Conservation (phyloP, 2,113 vertebrate genomes). For the Theropithecus gelada region DNA sequence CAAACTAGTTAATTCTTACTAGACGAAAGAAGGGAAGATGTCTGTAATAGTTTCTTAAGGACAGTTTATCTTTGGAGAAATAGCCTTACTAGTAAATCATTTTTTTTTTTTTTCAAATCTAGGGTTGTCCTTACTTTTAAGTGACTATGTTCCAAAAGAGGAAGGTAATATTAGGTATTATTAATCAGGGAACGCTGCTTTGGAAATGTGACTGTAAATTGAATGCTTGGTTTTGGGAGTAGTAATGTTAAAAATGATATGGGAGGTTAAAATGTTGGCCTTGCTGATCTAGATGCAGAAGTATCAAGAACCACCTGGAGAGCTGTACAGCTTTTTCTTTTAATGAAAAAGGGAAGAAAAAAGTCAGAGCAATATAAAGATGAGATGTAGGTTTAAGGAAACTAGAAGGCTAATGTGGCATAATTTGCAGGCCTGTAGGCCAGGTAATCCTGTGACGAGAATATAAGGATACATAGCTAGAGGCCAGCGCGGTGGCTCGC, state of each 20-base stretch:
- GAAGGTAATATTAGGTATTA: slow-evolving; percentile 26
- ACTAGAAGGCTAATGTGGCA: neutral
- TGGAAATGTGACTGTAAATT: neutral
- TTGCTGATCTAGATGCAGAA: neutral
- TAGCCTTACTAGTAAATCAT: slow-evolving; percentile 18
- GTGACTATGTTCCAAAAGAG: slow-evolving; percentile 20
- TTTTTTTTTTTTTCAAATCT: neutral
- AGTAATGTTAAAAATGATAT: slow-evolving; percentile 18
- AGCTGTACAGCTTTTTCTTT: neutral
- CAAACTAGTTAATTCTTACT: slow-evolving; percentile 24
- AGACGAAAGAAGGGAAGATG: neutral
- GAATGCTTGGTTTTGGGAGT: neutral
- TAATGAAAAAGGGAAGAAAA: neutral
- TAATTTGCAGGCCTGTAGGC: neutral
- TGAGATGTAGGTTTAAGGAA: slow-evolving; percentile 15
- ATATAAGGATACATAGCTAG: neutral
- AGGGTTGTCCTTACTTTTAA: slow-evolving; percentile 35
- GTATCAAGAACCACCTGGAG: neutral
- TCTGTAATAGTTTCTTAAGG: neutral
- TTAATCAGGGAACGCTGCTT: slow-evolving; percentile 28
- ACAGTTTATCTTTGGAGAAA: slow-evolving; percentile 28
- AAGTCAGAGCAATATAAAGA: neutral
- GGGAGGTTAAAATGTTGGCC: neutral
- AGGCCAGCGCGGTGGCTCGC: neutral
- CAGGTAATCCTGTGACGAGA: neutral